Conservation (phyloP, 2,888 invertebrate genomes). For the Altica lythri region DNA sequence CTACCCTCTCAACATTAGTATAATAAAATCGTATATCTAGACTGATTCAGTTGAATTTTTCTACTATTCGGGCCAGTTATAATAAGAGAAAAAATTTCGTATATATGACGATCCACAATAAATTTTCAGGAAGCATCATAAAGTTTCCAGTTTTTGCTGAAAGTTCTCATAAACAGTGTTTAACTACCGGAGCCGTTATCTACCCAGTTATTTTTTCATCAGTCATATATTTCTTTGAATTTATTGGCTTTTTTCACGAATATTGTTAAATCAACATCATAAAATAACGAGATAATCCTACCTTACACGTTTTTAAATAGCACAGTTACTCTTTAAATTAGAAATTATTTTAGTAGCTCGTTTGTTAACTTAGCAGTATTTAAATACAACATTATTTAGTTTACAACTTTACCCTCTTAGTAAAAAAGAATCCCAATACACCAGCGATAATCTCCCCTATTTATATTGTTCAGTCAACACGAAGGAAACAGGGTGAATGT, state of each 20-base stretch:
- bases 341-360: too few species aligned
- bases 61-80: constrained; percentile 28
- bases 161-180: constrained; percentile 33
- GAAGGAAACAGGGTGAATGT: constrained; percentile 17
- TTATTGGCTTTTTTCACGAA: constrained; percentile 5
- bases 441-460: constrained; percentile 22
- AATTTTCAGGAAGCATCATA: constrained; percentile 41
- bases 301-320: too few species aligned
- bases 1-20: constrained; percentile 50
- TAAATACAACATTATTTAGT: too few species aligned
- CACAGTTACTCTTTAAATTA: too few species aligned
- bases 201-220: constrained; percentile 7
- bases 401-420: constrained; percentile 10
- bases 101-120: constrained; percentile 35
- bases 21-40: constrained; percentile 52
- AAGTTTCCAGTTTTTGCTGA: constrained; percentile 37
- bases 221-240: constrained; percentile 13
- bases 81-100: constrained; percentile 28
- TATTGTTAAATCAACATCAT: not conserved
- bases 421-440: constrained; percentile 16
- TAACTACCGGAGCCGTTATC: constrained; percentile 14
- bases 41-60: constrained; percentile 30
- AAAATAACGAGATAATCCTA: too few species aligned
- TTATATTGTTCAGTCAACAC: constrained; percentile 22
- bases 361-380: too few species aligned